Base-by-base conservation (phyloP, 2,113 vertebrate genomes). In the Chelonoidis abingdonii region DNA sequence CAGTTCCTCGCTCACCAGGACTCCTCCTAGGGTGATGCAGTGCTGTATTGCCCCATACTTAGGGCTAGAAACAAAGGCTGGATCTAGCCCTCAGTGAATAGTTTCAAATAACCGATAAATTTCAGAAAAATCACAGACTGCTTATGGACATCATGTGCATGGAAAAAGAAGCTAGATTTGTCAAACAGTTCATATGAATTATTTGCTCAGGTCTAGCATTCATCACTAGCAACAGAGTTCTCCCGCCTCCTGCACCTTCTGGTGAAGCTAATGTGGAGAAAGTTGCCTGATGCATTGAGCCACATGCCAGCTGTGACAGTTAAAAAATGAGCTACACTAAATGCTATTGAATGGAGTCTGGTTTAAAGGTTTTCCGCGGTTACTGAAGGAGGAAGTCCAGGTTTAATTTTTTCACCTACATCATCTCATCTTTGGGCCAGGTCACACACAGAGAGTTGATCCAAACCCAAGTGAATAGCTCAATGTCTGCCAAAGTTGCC, bases 391-490 rank as follows among this genome's bases (percentile, higher is more conserved):
- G 79, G 2, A 19, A n/a, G 6, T 0, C 1, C 1, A 10, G 38
- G 4, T 88, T 89, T 92, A 49, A 96, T 88, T 92, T 92, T 38
- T 79, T 94, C 56, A 88, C 52, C 10, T 87, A 84, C 24, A 52
- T 56, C 19, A 88, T 91, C 69, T 81, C 4, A 14, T 92, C 47
- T 10, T 17, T 91, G 80, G 31, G 41, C 41, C 78, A 84, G 31
- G 80, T 89, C 86, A 52, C 52, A 80, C 29, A 25, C 72, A 69
- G 14, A 62, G 8, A 84, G 76, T 24, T 90, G n/a, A 82, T 72
- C 87, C 76, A 80, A 38, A 59, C 12, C 27, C 56, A 95, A 57
- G 56, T 50, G 17, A 75, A 2, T 65, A 83, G 93, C 94, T 84
- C 91, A 80, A 2, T 0, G 2, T 38, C 38, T 65, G 35, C 10